Base-by-base conservation (phyloP, 2,797 vertebrate genomes). In the Rhynchotus rufescens region DNA sequence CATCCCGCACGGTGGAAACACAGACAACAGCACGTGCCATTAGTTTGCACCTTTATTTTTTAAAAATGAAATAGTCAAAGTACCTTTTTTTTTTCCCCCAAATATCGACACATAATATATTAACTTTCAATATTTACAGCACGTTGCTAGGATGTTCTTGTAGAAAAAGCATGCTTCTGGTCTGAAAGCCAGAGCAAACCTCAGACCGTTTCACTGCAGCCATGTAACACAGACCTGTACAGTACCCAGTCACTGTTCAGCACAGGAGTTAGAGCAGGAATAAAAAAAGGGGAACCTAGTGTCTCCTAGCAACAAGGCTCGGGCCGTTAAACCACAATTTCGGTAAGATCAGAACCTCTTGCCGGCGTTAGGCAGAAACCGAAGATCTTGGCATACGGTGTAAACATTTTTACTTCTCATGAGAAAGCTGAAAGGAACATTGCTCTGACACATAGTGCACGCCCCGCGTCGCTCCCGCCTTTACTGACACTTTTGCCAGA, bases 11-110 rank as follows among this genome's bases (percentile, higher is more conserved):
- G 45, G 69, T 89, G 80, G 52, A 68, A 93, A 89, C 76, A 89
- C 96, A 97, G 85, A 93, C 95, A 94, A 86, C 6, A 32, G 25
- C 90, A 95, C 95, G 65, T 21, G 0, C 56, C 38, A 11, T 97
- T 95, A 92, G 94, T 98, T 98, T 98, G 97, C 93, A 96, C 95
- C 97, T 98, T 98, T 98, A 98, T 98, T 98, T 98, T 98, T 98
- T 87, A 98, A 98, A 98, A 98, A 98, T 86, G 98, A 98, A 98
- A 98, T 98, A 98, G 97, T 98, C 98, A 98, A 98, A 98, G 97
- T 98, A 98, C 97, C 98, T 97, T 97, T 91, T 98, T 97, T 98
- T 98, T 97, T 51, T 51, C 12, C 21, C 40, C 19, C 98, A 98
- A 98, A 98, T 98, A 98, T 98, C 86, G 95, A 98, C 98, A 98